Conservation (phyloP, 2,113 vertebrate genomes). For the Ptilonorhynchus violaceus region DNA sequence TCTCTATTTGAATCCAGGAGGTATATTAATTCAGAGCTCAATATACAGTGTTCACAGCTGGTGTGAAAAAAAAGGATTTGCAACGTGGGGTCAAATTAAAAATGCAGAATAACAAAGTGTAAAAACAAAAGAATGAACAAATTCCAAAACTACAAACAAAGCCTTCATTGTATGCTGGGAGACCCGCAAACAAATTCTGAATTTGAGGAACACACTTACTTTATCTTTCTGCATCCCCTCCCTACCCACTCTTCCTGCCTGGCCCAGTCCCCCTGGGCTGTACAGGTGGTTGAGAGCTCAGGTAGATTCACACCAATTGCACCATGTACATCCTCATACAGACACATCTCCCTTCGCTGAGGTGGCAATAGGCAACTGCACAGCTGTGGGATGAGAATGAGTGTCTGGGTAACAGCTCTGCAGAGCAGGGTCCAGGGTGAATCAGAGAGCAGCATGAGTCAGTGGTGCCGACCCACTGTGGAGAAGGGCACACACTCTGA, state of each 20-base stretch:
- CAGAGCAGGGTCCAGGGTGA: neutral
- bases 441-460: neutral
- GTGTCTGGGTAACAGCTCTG: neutral
- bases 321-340: rapidly evolving
- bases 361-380: neutral
- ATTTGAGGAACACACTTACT: neutral
- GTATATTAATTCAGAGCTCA: neutral
- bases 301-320: neutral
- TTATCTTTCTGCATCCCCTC: neutral
- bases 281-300: neutral
- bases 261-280: too few species aligned
- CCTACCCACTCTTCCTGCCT: neutral
- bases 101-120: neutral
- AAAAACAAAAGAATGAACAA: neutral
- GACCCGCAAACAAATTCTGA: neutral
- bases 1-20: neutral
- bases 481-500: neutral
- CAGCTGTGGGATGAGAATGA: neutral
- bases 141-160: neutral
- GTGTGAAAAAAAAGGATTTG: neutral
- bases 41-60: neutral
- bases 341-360: neutral
- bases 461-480: neutral
- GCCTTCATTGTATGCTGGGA: neutral
- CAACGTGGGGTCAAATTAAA: neutral